A percentile compares a stretch with the other conserved stretches of the same genome.
Conservation (phyloP, 2,797 vertebrate genomes). For the Pogoniulus pusillus region DNA sequence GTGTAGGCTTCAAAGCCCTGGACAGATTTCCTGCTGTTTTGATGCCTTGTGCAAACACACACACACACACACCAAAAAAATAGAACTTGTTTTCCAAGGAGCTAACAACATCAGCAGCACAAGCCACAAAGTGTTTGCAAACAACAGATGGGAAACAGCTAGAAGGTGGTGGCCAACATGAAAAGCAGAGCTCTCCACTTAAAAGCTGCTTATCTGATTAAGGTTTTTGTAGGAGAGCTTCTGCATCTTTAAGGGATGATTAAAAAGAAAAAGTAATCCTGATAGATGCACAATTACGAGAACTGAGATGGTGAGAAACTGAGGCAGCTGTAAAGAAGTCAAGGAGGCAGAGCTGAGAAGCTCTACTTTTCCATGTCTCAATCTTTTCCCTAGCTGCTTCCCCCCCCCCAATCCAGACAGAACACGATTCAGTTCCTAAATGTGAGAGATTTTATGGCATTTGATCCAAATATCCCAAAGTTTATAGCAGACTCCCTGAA, state of each 20-base stretch:
- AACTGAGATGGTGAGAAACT: not conserved
- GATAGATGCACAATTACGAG: not conserved
- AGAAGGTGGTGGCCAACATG: not conserved
- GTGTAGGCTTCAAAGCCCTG: not conserved
- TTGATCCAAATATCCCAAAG: not conserved
- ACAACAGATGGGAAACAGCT: slow-evolving; percentile 55
- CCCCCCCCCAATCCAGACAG: not conserved
- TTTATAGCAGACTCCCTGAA: not conserved
- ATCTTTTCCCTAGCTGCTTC: not conserved
- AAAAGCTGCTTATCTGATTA: not conserved
- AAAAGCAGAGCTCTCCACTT: not conserved
- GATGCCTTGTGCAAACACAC: not conserved
- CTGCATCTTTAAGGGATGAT: not conserved
- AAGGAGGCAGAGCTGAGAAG: not conserved
- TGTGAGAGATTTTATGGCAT: not conserved
- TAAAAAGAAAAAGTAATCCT: not conserved
- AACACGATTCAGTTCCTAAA: not conserved
- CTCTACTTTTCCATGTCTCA: not conserved
- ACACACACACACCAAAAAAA: not conserved
- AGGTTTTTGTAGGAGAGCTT: not conserved
- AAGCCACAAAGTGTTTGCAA: slow-evolving; percentile 45
- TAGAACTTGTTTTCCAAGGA: slow-evolving; percentile 3
- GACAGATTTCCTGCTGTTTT: slow-evolving; percentile 35
- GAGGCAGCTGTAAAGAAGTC: not conserved
- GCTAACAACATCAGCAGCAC: slow-evolving; percentile 33